These are phyloP conservation scores for Poeciliopsis turneri DNA, from an alignment of 2,797 vertebrate genomes.

Conservation along the genomic window DNA sequence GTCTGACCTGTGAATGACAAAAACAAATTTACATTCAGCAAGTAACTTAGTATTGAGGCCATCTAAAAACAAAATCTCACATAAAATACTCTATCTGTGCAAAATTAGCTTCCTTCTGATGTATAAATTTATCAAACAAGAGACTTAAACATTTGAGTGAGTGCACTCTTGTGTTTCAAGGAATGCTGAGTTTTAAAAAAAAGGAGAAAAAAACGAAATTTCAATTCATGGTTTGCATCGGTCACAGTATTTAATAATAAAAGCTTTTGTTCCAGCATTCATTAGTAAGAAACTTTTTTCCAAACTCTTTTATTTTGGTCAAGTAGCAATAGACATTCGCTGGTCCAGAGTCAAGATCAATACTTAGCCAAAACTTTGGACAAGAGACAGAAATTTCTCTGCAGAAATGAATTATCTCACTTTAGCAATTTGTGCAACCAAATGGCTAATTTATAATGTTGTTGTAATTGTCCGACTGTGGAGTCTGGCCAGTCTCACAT, in stretches of 20 bases:
- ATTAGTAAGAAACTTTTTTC: constrained; percentile 5
- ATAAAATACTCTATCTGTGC: background rate
- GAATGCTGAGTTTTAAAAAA: background rate
- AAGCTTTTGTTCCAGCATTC: constrained; percentile 7
- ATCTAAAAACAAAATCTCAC: background rate
- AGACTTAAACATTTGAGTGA: background rate
- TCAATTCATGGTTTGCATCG: background rate
- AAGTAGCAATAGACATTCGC: background rate
- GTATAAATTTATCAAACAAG: background rate
- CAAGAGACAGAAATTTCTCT: constrained; percentile 8
- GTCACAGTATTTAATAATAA: constrained; percentile 9
- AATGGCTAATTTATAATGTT: constrained; percentile 1
- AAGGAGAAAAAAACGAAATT: background rate
- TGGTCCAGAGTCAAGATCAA: constrained; percentile 9
- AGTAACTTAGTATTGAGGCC: background rate
- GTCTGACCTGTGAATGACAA: background rate
- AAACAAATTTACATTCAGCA: background rate
- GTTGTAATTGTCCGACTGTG: background rate
- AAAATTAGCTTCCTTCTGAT: background rate
- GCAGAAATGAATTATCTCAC: constrained; percentile 1
- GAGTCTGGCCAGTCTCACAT: background rate
- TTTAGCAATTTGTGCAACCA: constrained; percentile 18
- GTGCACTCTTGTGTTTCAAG: background rate
- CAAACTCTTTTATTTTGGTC: constrained; percentile 13
- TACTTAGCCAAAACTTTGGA: constrained; percentile 27